A percentile compares a stretch with the other conserved stretches of the same genome.
Conservation (phyloP, 2,113 vertebrate genomes). For the Crotalus horridus region DNA sequence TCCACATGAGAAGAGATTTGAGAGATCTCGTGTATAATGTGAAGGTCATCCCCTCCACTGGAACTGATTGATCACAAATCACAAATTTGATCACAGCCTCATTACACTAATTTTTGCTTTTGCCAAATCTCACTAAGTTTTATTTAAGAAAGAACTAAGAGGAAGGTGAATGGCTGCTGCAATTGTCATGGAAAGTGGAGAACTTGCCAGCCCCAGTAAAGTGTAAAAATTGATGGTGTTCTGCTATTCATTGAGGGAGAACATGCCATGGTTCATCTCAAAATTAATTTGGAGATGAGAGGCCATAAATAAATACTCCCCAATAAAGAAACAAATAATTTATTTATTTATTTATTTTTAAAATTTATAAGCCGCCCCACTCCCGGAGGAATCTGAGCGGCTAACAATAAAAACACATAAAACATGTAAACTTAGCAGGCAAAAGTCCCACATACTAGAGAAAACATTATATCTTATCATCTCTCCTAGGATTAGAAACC, state of each 20-base stretch:
- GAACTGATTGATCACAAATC: constrained; percentile 16
- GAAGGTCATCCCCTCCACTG: neutral
- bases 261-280: neutral
- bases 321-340: neutral
- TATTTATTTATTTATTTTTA: too few relatives aligned
- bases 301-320: neutral
- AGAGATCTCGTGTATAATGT: neutral
- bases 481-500: neutral
- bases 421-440: neutral
- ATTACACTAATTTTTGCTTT: neutral
- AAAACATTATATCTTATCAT: neutral
- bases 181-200: neutral
- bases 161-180: neutral
- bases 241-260: neutral
- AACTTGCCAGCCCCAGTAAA: neutral
- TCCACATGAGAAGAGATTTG: neutral
- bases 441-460: constrained; percentile 1
- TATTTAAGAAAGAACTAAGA: constrained; percentile 7
- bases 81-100: fast-evolving
- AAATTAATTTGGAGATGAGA: neutral
- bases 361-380: too few relatives aligned
- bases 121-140: neutral
- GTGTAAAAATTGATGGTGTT: neutral
- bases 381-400: too few relatives aligned
- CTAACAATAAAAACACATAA: too few relatives aligned